These are phyloP conservation scores for Watsonalla cultraria DNA, from an alignment of 2,888 invertebrate genomes.

Conservation along the genomic window DNA sequence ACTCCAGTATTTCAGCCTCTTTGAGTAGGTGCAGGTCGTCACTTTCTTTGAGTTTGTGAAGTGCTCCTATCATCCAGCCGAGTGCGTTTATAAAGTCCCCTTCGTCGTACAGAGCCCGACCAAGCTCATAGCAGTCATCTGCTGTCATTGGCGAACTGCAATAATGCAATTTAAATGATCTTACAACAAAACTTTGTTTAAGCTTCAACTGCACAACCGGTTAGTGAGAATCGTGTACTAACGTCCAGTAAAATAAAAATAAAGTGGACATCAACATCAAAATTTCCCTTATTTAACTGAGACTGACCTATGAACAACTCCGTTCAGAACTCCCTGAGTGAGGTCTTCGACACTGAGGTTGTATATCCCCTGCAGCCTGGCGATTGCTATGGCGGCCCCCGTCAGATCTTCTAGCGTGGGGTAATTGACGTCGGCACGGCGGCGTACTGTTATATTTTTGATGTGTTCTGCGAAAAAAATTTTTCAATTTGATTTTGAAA, in stretches of 20 bases:
- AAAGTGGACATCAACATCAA: not conserved
- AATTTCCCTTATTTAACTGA: not conserved
- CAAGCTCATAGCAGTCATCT: slow-evolving; percentile 97
- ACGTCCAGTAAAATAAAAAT: no score
- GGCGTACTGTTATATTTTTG: slow-evolving; percentile 86
- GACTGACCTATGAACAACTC: slow-evolving; percentile 87
- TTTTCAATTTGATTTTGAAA: not conserved
- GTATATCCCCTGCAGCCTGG: slow-evolving; percentile 96
- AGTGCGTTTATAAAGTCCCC: slow-evolving; percentile 95
- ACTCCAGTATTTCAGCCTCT: slow-evolving; percentile 93
- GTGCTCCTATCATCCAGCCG: slow-evolving; percentile 97
- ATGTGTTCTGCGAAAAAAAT: slow-evolving; percentile 79
- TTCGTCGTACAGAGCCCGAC: slow-evolving; percentile 94
- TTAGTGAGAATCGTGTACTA: no score
- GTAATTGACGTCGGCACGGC: slow-evolving; percentile 87
- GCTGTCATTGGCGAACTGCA: slow-evolving; percentile 84
- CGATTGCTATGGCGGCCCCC: slow-evolving; percentile 96
- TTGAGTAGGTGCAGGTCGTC: slow-evolving; percentile 77
- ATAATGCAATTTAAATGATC: slow-evolving; percentile 7
- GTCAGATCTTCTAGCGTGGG: slow-evolving; percentile 96
- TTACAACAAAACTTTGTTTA: no score
- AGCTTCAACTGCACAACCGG: no score
- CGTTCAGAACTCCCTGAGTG: slow-evolving; percentile 88
- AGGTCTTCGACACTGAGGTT: slow-evolving; percentile 91
- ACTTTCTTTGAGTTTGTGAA: slow-evolving; percentile 82